Evolutionary conservation across 2,888 invertebrate species (phyloP).

Genomic region (Ophraella communa): DNA sequence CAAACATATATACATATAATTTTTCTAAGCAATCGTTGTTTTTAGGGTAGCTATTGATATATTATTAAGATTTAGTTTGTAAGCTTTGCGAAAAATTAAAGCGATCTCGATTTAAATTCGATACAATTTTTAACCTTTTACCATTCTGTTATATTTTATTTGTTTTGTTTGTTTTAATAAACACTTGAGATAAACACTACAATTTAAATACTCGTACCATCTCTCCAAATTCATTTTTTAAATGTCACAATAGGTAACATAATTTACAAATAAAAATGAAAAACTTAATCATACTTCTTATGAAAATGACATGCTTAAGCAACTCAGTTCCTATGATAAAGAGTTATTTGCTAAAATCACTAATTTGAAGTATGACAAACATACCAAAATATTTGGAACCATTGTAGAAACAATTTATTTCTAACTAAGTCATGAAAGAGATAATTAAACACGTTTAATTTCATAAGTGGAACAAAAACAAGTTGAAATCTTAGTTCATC

Average conservation of each 20-base stretch:
- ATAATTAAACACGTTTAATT: too few relatives aligned
- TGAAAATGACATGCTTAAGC: too few relatives aligned
- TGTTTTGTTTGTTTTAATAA: conserved; percentile 47
- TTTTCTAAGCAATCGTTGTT: conserved; percentile 63
- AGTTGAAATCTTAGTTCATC: too few relatives aligned
- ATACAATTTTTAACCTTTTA: conserved; percentile 51
- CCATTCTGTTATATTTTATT: conserved; percentile 49
- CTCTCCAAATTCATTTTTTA: conserved; percentile 2
- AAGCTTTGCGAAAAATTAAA: conserved; percentile 61
- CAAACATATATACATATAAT: conserved; percentile 61
- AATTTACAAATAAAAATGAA: too few relatives aligned
- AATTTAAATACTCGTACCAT: conserved; percentile 1
- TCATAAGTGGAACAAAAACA: too few relatives aligned
- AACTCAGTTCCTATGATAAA: too few relatives aligned
- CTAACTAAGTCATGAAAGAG: too few relatives aligned
- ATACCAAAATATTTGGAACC: too few relatives aligned
- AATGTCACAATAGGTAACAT: background rate
- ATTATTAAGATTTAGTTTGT: conserved; percentile 60
- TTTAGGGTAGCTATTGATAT: conserved; percentile 61
- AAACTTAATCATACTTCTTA: too few relatives aligned
- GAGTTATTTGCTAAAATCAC: too few relatives aligned
- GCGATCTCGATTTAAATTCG: conserved; percentile 58
- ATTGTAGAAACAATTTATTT: too few relatives aligned
- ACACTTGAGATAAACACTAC: conserved; percentile 21
- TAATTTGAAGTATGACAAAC: too few relatives aligned